Percentiles rank a stretch among this genome's conserved stretches.
These are phyloP conservation scores for Autographa pulchrina DNA, from an alignment of 2,888 invertebrate genomes.

Conservation along the genomic window DNA sequence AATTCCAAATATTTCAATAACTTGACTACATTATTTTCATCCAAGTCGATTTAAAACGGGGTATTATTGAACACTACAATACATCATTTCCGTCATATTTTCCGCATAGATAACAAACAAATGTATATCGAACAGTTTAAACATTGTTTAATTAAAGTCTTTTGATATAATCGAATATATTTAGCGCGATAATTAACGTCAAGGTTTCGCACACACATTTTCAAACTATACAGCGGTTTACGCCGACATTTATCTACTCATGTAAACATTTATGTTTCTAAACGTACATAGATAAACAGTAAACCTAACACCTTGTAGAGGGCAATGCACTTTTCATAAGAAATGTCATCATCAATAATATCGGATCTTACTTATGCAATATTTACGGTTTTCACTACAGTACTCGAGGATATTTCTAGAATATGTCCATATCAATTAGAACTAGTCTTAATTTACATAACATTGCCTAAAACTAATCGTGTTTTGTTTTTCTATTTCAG, in stretches of 20 bases:
- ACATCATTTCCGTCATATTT: slow-evolving; percentile 10
- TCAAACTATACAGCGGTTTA: slow-evolving; percentile 26
- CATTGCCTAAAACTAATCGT: slow-evolving; percentile 24
- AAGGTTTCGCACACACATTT: slow-evolving; percentile 35
- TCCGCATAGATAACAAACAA: slow-evolving; percentile 14
- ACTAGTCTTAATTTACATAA: slow-evolving; percentile 27
- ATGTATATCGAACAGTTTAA: background rate
- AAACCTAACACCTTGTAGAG: slow-evolving; percentile 47
- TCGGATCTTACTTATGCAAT: slow-evolving; percentile 3
- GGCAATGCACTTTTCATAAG: slow-evolving; percentile 55
- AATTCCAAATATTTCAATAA: no score
- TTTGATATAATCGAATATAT: slow-evolving; percentile 41
- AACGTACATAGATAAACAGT: slow-evolving; percentile 46
- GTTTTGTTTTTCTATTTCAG: slow-evolving; percentile 74
- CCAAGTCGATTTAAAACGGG: no score
- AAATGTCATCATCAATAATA: slow-evolving; percentile 54
- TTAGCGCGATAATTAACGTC: slow-evolving; percentile 43
- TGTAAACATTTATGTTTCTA: slow-evolving; percentile 57
- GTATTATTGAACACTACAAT: no score
- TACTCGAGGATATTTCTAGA: slow-evolving; percentile 52
- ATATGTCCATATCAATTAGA: slow-evolving; percentile 49
- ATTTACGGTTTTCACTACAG: slow-evolving; percentile 32
- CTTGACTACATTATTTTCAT: no score
- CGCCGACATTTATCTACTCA: slow-evolving; percentile 48
- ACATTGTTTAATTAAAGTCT: slow-evolving; percentile 36